A percentile compares a stretch with the other conserved stretches of the same genome.
These are phyloP conservation scores for Drosophila seclusa DNA, from an alignment of 2,888 invertebrate genomes.

Conservation along the genomic window DNA sequence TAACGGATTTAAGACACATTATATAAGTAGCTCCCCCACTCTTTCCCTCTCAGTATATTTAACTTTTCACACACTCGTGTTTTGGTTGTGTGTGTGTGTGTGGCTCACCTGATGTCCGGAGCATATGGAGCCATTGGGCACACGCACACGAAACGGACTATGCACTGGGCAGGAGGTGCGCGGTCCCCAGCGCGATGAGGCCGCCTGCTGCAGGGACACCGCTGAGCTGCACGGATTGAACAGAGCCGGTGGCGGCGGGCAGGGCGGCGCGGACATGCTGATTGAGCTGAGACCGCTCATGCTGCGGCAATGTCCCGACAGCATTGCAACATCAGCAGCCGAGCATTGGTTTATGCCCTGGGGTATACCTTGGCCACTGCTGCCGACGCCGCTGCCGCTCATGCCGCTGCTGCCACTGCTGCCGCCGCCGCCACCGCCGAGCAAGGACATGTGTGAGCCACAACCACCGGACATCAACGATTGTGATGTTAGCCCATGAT, in stretches of 20 bases:
- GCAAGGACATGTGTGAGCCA: conserved; percentile 81
- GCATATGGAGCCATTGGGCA: conserved; percentile 85
- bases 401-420: conserved; percentile 77
- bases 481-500: conserved; percentile 82
- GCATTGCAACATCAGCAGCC: conserved; percentile 64
- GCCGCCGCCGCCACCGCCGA: conserved; percentile 81
- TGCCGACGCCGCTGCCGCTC: conserved; percentile 78
- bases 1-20: conserved; percentile 72
- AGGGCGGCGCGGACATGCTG: conserved; percentile 81
- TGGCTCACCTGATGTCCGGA: conserved; percentile 85
- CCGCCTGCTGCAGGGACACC: conserved; percentile 83
- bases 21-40: conserved; percentile 11
- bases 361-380: conserved; percentile 67
- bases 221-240: conserved; percentile 85
- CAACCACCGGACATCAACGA: conserved; percentile 84
- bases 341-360: conserved; percentile 41
- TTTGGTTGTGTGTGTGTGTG: conserved; percentile 10
- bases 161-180: conserved; percentile 85
- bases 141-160: conserved; percentile 85
- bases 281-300: conserved; percentile 83
- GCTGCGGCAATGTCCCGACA: conserved; percentile 78
- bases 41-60: not conserved
- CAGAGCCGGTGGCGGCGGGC: conserved; percentile 83
- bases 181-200: conserved; percentile 85
- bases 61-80: conserved; percentile 17